phyloP scores from a whole-genome alignment of 1,140 invertebrate genomes.

The Bombus confusus region DNA sequence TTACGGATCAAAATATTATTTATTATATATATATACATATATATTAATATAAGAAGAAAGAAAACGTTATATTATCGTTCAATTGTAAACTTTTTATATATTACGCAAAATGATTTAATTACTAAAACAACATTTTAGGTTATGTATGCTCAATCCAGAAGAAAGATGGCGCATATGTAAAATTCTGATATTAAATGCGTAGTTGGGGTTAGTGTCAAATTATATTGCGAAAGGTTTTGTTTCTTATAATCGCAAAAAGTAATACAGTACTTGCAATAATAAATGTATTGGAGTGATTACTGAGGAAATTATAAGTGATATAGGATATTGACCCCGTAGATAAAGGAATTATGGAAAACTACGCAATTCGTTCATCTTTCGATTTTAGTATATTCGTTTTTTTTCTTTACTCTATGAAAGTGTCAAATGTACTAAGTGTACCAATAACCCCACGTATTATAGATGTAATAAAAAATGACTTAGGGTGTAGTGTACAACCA shows the following conservation, averaged over 20 bases:
- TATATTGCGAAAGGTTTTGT: conserved; percentile 30
- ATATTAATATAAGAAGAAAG: no score
- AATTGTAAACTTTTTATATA: not conserved
- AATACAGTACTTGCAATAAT: not conserved
- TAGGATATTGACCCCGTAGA: not conserved
- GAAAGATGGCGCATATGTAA: conserved; percentile 31
- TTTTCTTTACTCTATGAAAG: conserved; percentile 40
- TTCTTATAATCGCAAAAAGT: not conserved
- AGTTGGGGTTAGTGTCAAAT: not conserved
- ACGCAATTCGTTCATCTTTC: conserved; percentile 1
- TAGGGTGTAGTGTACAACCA: not conserved
- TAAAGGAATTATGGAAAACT: conserved; percentile 43
- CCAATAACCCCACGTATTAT: not conserved
- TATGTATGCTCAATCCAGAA: not conserved
- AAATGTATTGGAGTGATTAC: not conserved
- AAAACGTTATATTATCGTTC: not conserved
- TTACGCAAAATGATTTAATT: not conserved
- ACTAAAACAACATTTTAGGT: not conserved
- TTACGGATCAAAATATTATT: no score
- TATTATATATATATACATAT: no score
- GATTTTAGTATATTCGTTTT: conserved; percentile 13
- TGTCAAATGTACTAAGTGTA: conserved; percentile 2
- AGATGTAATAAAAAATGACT: conserved; percentile 27
- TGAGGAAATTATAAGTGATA: not conserved
- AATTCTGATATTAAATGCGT: conserved; percentile 6